These are phyloP conservation scores for Cossypha polioptera DNA, from an alignment of 2,797 vertebrate genomes.

Conservation along the genomic window DNA sequence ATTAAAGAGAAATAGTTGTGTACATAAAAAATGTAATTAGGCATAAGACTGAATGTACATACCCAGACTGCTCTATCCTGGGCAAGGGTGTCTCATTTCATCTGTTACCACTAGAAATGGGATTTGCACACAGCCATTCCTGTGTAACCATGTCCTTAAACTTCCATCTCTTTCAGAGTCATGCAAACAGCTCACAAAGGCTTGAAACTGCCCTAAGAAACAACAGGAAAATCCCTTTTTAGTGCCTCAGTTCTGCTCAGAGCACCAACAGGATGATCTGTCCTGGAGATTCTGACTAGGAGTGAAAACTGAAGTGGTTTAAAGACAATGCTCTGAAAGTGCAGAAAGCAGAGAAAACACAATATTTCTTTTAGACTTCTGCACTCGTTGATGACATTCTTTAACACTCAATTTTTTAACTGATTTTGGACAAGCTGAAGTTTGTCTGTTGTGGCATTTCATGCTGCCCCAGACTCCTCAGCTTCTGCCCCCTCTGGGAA, in stretches of 20 bases:
- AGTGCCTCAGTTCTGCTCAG: neutral
- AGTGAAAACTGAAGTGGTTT: neutral
- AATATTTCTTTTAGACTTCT: neutral
- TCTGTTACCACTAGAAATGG: neutral
- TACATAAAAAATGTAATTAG: conserved; percentile 40
- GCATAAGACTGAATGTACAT: neutral
- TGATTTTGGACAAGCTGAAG: neutral
- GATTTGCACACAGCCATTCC: neutral
- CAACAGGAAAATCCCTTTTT: neutral
- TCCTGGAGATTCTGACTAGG: neutral
- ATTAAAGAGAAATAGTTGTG: conserved; percentile 54
- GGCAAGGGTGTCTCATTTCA: neutral
- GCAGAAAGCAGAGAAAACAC: neutral
- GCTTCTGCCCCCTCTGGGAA: neutral
- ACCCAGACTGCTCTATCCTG: neutral
- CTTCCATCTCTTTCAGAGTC: neutral
- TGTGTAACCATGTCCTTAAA: neutral
- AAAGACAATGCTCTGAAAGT: neutral
- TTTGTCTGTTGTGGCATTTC: neutral
- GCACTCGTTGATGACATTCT: neutral
- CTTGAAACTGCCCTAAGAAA: neutral
- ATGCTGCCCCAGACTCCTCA: neutral
- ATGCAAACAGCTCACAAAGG: neutral
- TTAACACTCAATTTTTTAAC: neutral
- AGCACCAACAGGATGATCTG: conserved; percentile 51